Conservation (phyloP, 2,113 vertebrate genomes). For the Sprattus sprattus region DNA sequence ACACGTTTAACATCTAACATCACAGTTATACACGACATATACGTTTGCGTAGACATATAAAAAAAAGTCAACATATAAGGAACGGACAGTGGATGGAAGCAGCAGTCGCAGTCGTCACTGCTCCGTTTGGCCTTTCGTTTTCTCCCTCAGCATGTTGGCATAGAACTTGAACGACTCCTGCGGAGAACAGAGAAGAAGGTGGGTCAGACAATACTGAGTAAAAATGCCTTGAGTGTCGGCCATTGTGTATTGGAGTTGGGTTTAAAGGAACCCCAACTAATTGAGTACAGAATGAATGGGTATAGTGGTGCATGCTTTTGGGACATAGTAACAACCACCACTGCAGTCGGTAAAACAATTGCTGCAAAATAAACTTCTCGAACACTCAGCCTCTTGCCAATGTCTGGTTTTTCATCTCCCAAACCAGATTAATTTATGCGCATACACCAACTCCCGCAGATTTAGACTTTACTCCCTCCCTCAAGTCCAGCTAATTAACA, state of each 20-base stretch:
- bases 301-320: background rate
- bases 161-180: constrained; percentile 86
- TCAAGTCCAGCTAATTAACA: constrained; percentile 58
- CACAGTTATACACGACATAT: constrained; percentile 40
- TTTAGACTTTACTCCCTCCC: constrained; percentile 53
- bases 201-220: constrained; percentile 13
- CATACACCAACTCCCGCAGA: constrained; percentile 54
- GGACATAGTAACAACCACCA: background rate
- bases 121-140: constrained; percentile 38
- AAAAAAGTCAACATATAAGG: constrained; percentile 50
- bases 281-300: background rate
- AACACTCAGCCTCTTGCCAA: background rate
- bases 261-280: background rate
- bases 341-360: background rate
- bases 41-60: constrained; percentile 46
- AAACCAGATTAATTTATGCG: constrained; percentile 60
- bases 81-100: background rate
- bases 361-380: background rate
- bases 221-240: background rate
- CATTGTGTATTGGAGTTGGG: background rate
- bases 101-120: constrained; percentile 32
- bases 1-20: constrained; percentile 43
- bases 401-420: constrained; percentile 63
- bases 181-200: background rate
- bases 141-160: constrained; percentile 70